These are phyloP conservation scores for Lycophotia porphyrea DNA, from an alignment of 2,888 invertebrate species.

Conservation along the genomic window DNA sequence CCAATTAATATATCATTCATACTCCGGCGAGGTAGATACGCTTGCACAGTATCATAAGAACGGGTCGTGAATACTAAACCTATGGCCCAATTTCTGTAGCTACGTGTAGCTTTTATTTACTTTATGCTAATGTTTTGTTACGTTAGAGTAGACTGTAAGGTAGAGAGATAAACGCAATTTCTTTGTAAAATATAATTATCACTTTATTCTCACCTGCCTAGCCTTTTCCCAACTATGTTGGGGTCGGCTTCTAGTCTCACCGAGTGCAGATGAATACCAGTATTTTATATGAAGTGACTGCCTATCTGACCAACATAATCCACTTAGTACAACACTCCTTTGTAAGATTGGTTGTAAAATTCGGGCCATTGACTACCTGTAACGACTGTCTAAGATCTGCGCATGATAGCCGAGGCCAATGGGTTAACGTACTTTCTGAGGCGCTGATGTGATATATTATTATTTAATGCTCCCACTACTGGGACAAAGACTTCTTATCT, in stretches of 20 bases:
- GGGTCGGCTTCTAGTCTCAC: not conserved
- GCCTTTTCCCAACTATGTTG: not conserved
- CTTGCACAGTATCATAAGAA: not conserved
- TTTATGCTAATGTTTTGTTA: not conserved
- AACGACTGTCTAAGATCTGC: not conserved
- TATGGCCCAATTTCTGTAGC: conserved; percentile 10
- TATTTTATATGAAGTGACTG: not conserved
- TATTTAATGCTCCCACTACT: not conserved
- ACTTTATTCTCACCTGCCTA: not conserved
- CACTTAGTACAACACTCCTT: not conserved
- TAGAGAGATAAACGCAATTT: not conserved
- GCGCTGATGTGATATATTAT: not conserved
- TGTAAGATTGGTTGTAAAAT: not conserved
- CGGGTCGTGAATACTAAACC: conserved; percentile 38
- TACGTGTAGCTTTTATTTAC: conserved; percentile 21
- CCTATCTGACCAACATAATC: not conserved
- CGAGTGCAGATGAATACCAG: not conserved
- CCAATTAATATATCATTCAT: conserved; percentile 21
- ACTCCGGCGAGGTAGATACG: conserved; percentile 5
- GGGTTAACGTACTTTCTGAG: not conserved
- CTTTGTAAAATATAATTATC: not conserved
- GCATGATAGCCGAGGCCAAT: not conserved
- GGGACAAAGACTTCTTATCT: not conserved
- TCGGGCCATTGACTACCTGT: not conserved
- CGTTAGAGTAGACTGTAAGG: not conserved